phyloP scores from a whole-genome alignment of 1,140 invertebrate species.

The Diplogasteroides magnus region DNA sequence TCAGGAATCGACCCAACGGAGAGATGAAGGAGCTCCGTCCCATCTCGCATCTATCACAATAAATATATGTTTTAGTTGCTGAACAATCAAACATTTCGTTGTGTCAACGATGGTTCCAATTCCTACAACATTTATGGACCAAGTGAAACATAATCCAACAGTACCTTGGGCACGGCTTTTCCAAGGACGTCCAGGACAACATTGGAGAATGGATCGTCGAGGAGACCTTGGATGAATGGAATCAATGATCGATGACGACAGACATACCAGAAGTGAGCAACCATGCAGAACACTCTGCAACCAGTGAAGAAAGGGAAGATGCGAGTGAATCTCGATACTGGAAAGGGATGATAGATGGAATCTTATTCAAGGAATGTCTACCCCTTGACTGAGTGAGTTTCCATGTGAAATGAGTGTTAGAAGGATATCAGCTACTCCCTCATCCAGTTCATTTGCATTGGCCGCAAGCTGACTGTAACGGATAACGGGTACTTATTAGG shows the following conservation, averaged over 20 bases:
- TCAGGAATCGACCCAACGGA: not conserved
- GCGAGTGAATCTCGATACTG: constrained; percentile 16
- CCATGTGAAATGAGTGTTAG: constrained; percentile 46
- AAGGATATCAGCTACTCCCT: constrained; percentile 47
- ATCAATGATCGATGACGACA: too few species aligned
- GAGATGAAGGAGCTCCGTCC: not conserved
- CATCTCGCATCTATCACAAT: not conserved
- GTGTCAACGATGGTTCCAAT: too few species aligned
- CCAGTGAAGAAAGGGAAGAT: constrained; percentile 1
- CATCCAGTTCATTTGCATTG: constrained; percentile 35
- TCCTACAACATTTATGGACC: too few species aligned
- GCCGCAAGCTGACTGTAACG: constrained; percentile 38
- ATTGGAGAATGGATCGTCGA: too few species aligned
- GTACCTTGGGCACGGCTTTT: too few species aligned
- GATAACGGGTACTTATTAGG: too few species aligned
- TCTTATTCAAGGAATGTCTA: constrained; percentile 12
- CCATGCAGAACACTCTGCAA: constrained; percentile 29
- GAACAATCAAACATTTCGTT: too few species aligned
- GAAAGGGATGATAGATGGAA: constrained; percentile 13
- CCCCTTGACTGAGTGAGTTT: constrained; percentile 36
- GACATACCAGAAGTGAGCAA: constrained; percentile 23
- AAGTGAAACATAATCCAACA: too few species aligned
- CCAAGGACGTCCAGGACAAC: too few species aligned
- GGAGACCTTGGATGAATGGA: too few species aligned
- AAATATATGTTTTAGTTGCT: too few species aligned